These are phyloP conservation scores for Pseudonaja textilis DNA, from an alignment of 2,113 vertebrate genomes.

Conservation along the genomic window DNA sequence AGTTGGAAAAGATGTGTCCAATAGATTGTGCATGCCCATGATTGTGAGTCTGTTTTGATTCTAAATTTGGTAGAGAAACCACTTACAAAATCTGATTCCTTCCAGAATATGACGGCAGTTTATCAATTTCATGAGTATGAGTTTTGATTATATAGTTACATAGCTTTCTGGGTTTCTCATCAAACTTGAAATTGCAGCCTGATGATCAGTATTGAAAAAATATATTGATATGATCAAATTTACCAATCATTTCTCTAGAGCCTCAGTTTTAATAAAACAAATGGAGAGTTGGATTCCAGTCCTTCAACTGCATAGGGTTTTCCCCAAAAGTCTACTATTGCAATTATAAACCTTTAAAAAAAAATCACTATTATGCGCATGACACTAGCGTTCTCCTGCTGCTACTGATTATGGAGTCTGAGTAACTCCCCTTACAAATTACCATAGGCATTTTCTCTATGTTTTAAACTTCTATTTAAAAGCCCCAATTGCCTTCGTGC, in stretches of 20 bases:
- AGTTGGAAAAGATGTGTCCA: neutral
- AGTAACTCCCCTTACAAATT: conserved; percentile 47
- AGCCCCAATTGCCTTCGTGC: conserved; percentile 18
- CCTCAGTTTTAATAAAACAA: neutral
- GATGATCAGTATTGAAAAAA: neutral
- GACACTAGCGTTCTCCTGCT: conserved; percentile 19
- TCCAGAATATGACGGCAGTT: neutral
- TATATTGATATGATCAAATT: neutral
- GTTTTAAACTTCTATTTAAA: conserved; percentile 45
- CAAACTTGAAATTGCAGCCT: neutral
- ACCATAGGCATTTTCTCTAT: conserved; percentile 15
- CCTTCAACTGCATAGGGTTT: neutral
- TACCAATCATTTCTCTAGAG: neutral
- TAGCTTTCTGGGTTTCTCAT: neutral
- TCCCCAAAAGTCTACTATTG: conserved; percentile 11
- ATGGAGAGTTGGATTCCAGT: neutral
- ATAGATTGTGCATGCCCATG: neutral
- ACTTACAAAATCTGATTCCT: neutral
- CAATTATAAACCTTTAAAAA: neutral
- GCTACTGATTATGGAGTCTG: conserved; percentile 47
- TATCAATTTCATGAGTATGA: neutral
- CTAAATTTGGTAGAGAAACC: neutral
- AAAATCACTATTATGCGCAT: neutral
- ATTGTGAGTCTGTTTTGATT: neutral
- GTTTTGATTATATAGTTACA: neutral